Evolutionary conservation across 2,888 invertebrate genomes (phyloP).

Genomic region (Bimastos eiseni): DNA sequence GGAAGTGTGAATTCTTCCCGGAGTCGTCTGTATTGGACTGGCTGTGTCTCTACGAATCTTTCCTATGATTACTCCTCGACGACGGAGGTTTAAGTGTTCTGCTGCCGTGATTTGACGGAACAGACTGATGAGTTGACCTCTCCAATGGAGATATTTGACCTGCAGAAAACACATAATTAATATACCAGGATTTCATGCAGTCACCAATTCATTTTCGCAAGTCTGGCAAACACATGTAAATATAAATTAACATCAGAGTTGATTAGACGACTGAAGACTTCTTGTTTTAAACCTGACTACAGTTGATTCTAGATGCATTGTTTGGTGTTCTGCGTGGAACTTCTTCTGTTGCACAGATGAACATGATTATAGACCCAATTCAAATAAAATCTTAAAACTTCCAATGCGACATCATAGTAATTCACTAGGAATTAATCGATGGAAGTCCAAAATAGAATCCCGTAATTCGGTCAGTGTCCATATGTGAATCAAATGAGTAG

Average conservation of each 20-base stretch:
- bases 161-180: background rate
- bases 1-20: background rate
- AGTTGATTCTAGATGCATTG: background rate
- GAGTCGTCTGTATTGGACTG: background rate
- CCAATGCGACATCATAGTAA: too few relatives aligned
- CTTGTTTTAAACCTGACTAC: background rate
- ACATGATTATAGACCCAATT: background rate
- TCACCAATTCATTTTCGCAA: background rate
- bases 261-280: background rate
- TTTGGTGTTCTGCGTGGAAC: background rate
- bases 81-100: conserved; percentile 4
- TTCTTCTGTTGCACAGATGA: background rate
- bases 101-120: background rate
- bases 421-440: too few relatives aligned
- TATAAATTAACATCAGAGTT: background rate
- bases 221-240: background rate
- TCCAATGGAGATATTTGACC: background rate
- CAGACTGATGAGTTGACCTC: background rate
- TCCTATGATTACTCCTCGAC: background rate
- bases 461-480: too few relatives aligned
- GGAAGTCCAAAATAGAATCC: too few relatives aligned
- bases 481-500: too few relatives aligned
- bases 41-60: conserved; percentile 3
- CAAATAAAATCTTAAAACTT: too few relatives aligned
- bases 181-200: background rate